phyloP scores from a whole-genome alignment of 2,113 vertebrate species.

The Tonatia bakeri region DNA sequence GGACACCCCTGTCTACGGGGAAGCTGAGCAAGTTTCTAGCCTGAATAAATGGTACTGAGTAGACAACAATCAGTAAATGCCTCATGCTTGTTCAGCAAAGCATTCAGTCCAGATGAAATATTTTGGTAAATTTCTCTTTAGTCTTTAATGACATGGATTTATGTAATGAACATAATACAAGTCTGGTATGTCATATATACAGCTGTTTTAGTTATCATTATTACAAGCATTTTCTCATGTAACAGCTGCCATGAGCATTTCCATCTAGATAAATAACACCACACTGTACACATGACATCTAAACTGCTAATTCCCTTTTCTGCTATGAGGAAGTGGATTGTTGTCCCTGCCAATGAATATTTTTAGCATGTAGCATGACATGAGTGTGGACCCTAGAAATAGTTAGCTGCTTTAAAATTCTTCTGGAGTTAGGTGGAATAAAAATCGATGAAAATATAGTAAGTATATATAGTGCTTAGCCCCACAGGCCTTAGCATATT shows the following conservation, averaged over 20 bases:
- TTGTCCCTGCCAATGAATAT: not conserved
- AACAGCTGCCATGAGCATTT: not conserved
- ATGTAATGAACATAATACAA: not conserved
- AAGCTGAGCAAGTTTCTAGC: not conserved
- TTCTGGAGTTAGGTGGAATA: not conserved
- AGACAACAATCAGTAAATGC: not conserved
- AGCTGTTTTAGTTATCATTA: not conserved
- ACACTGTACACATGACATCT: not conserved
- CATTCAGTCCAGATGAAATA: not conserved
- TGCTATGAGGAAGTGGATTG: not conserved
- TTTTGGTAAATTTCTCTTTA: not conserved
- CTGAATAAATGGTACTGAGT: not conserved
- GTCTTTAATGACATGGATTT: slow-evolving; percentile 8
- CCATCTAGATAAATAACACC: not conserved
- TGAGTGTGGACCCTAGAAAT: not conserved
- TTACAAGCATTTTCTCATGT: not conserved
- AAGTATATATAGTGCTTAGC: not conserved
- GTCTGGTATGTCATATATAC: not conserved
- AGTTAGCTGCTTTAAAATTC: not conserved
- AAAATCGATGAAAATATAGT: slow-evolving; percentile 4
- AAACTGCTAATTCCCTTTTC: not conserved
- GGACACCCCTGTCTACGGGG: not conserved
- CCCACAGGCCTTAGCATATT: not conserved
- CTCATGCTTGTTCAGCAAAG: not conserved
- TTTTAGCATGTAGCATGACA: not conserved